Base-by-base conservation (phyloP, 2,113 vertebrate genomes). In the Dicrurus megarhynchus region DNA sequence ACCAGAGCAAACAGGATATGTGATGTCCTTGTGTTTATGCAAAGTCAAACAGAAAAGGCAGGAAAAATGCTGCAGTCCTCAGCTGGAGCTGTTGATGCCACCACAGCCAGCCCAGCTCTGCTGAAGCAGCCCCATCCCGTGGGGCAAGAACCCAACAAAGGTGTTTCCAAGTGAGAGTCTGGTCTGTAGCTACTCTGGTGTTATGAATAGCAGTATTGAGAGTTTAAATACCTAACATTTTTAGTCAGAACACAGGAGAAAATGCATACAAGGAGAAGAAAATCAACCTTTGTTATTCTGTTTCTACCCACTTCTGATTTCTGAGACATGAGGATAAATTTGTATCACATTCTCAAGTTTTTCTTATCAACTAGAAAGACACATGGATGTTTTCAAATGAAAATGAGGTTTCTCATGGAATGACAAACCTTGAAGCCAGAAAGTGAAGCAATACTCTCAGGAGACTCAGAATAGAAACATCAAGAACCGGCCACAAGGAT, bases 11-110 rank as follows among this genome's bases (percentile, higher is more conserved):
- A 96, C 87, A 96, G 95, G 95, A 86, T 93, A 88, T 27, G 67
- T 4, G 6, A 80, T 55, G 87, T 86, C 82, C 90, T 91, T 88
- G 87, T 94, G 93, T 86, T 95, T 93, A 96, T 33, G 74, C 83
- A 92, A 94, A 90, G 80, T 94, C 90, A 92, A 96, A 96, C 61
- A 93, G 87, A 94, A 94, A 85, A 82, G 75, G 78, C 92, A 95
- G 93, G 87, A 91, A 82, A 80, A 88, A 88, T 3, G 32, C 81
- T 37, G 89, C 55, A 76, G 93, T 49, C 77, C 84, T 78, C 78
- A 60, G 50, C 11, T 5, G 2, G 83, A 84, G 71, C 55, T 32
- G 12, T 18, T 57, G 74, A 53, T 78, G 64, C 53, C 11, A 41
- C 11, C 4, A 3, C 0, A 9, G 33, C 13, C 46, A 64, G 35